Conservation (phyloP, 2,113 vertebrate genomes). For the Centrocercus urophasianus region DNA sequence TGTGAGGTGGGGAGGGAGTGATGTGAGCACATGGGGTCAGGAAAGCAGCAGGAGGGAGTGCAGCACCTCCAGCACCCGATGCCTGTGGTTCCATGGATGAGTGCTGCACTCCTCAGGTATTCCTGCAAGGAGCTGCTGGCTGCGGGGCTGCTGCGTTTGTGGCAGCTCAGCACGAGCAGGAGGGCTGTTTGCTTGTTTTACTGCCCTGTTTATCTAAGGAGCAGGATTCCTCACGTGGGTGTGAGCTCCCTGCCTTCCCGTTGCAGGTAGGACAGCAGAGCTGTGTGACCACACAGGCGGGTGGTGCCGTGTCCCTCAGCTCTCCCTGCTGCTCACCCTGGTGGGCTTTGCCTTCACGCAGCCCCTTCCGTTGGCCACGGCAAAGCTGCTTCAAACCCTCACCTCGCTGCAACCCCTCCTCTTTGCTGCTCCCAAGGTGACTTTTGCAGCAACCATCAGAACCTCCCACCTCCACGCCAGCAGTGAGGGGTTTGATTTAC, state of each 20-base stretch:
- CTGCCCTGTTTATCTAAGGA: background rate
- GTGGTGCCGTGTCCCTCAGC: background rate
- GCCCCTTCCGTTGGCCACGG: background rate
- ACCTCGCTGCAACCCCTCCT: background rate
- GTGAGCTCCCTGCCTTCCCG: background rate
- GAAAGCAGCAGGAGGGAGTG: background rate
- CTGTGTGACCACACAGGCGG: accelerated
- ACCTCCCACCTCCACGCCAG: background rate
- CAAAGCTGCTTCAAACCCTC: background rate
- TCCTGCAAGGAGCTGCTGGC: background rate
- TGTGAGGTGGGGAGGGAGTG: background rate
- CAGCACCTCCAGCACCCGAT: background rate
- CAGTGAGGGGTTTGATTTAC: background rate
- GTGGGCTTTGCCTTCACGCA: background rate
- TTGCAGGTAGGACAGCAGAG: background rate
- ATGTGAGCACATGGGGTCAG: background rate
- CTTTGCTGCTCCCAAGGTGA: background rate
- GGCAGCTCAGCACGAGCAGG: background rate
- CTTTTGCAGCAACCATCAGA: background rate
- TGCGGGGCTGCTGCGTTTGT: background rate
- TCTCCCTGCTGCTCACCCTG: background rate
- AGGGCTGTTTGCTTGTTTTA: background rate
- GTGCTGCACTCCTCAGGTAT: background rate
- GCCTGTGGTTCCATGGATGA: background rate
- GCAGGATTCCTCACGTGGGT: background rate